These are phyloP conservation scores for Ictidomys tridecemlineatus DNA, from an alignment of 2,113 vertebrate genomes.

Conservation along the genomic window DNA sequence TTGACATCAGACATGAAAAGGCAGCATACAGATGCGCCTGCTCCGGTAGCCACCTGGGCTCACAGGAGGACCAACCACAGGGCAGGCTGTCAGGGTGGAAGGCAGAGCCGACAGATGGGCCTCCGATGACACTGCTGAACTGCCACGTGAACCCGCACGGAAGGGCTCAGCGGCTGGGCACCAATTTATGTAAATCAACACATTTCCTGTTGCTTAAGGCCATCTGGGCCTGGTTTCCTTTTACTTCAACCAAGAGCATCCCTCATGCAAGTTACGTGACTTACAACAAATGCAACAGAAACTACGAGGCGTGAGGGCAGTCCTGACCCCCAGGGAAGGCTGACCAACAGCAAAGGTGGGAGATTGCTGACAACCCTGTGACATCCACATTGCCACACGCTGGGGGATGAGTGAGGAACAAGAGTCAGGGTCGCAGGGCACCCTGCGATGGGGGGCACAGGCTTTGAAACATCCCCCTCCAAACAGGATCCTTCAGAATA, in stretches of 20 bases:
- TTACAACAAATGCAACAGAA: neutral
- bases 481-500: neutral
- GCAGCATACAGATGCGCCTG: neutral
- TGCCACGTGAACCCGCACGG: neutral
- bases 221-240: neutral
- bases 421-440: neutral
- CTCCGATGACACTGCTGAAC: neutral
- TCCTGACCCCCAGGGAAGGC: neutral
- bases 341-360: no score
- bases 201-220: neutral
- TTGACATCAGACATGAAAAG: neutral
- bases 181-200: neutral
- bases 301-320: neutral
- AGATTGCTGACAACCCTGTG: neutral
- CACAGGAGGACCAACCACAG: neutral
- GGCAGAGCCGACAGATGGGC: neutral
- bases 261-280: neutral
- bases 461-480: neutral
- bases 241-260: neutral
- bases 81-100: rapidly evolving
- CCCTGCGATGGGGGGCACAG: neutral
- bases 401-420: neutral
- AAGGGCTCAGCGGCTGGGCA: neutral
- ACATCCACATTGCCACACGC: rapidly evolving
- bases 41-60: neutral